Base-by-base conservation (phyloP, 2,797 vertebrate species). In the Pangasius larnaudii region DNA sequence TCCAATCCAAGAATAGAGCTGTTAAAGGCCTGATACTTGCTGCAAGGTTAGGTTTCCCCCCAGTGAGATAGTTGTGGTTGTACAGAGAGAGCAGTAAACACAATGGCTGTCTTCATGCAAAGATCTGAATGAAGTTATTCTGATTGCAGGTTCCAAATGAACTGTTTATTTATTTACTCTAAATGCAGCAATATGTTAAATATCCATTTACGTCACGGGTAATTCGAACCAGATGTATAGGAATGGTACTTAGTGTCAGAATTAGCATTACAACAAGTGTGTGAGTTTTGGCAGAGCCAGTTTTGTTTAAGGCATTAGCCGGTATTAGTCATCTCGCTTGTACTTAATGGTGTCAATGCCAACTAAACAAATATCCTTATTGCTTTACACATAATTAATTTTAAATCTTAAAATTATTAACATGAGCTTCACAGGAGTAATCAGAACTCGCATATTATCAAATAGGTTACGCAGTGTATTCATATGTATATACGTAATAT, bases 1-100 rank as follows among this genome's bases (percentile, higher is more conserved):
- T 84, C 61, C 7, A n/a, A 11, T 84, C 61, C 42, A 22, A 67
- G 39, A 74, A 85, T 74, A 61, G 71, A 85, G 39, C 71, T 74
- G 53, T 19, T 59, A 75, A 63, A 49, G n/a, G 72, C 42, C 56
- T 36, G 85, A 86, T 74, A 30, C 46, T 51, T 19, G 61, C 81
- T 53, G 61, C 16, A 65, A 51, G 81, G 3, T 83, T 65, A 2
- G 27, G 42, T 83, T 83, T 49, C 81, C 39, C 56, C 14, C 61
- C 24, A 11, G 13, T 19, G 14, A 30, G 42, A 58, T 36, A 22
- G 51, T 6, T 67, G 61, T 30, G 13, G 61, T 51, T 39, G 10
- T 22, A 79, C n/a, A 36, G 51, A 77, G 27, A 19, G 5, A 27
- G 36, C 33, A 42, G 58, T 42, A 39, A 65, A 65, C 80, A 65